Conservation (phyloP, 2,113 vertebrate genomes). For the Lichenostomus cassidix region DNA sequence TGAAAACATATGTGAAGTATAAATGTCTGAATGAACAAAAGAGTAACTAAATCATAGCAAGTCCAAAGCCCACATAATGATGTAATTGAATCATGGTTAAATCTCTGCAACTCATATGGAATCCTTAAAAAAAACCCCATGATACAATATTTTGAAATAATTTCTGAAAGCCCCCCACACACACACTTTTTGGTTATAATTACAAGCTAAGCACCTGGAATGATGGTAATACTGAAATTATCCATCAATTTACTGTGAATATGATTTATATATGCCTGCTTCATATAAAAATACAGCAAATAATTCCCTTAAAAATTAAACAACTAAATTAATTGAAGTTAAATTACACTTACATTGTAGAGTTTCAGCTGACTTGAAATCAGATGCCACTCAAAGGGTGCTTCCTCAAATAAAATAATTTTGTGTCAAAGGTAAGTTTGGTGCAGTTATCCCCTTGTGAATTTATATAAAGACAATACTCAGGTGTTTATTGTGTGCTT, state of each 20-base stretch:
- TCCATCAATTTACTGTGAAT: conserved; percentile 1
- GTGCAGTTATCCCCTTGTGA: background rate
- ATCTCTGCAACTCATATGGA: conserved; percentile 39
- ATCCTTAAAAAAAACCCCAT: background rate
- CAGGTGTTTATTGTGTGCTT: background rate
- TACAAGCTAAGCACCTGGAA: background rate
- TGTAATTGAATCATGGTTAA: conserved; percentile 47
- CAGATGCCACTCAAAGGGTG: background rate
- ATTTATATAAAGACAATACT: background rate
- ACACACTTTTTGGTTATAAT: background rate
- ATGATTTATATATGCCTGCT: conserved; percentile 2
- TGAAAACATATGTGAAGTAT: conserved; percentile 52
- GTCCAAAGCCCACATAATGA: background rate
- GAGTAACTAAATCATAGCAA: conserved; percentile 66
- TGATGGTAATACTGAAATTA: conserved; percentile 44
- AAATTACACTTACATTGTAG: conserved; percentile 1
- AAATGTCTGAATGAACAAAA: conserved; percentile 67
- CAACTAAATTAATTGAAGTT: conserved; percentile 42
- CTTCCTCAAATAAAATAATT: background rate
- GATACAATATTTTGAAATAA: conserved; percentile 19
- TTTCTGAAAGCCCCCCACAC: background rate
- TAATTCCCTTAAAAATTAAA: conserved; percentile 31
- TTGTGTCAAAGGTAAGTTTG: background rate
- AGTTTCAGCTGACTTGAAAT: background rate
- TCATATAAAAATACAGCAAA: conserved; percentile 39